A percentile compares a stretch with the other conserved stretches of the same genome.
Conservation (phyloP, 1,140 invertebrate species). For the Glossosoma conforme region DNA sequence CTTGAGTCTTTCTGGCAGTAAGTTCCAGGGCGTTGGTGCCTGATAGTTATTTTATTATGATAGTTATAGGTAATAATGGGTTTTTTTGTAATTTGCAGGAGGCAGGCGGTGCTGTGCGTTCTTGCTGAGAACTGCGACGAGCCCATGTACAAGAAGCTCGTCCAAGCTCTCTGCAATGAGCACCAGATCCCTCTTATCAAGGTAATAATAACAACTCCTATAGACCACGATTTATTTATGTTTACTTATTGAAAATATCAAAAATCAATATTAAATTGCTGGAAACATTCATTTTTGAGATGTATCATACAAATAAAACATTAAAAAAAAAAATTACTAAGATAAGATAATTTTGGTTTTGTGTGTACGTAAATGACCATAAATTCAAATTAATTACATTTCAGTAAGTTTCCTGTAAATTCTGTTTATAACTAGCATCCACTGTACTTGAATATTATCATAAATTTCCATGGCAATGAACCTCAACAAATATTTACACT, state of each 20-base stretch:
- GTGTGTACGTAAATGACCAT: not conserved
- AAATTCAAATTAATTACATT: not conserved
- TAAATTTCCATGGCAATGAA: constrained; percentile 10
- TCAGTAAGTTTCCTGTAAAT: not conserved
- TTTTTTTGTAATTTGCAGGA: constrained; percentile 50
- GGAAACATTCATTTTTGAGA: too few relatives aligned
- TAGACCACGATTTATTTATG: not conserved
- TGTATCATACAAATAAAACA: too few relatives aligned
- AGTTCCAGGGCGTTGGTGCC: too few relatives aligned
- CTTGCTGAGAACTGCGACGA: constrained; percentile 98
- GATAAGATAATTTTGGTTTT: too few relatives aligned
- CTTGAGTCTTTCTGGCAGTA: too few relatives aligned
- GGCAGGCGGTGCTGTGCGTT: constrained; percentile 93
- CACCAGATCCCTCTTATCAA: constrained; percentile 96
- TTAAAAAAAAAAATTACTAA: too few relatives aligned
- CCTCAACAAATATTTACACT: constrained; percentile 20
- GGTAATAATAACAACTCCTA: constrained; percentile 34
- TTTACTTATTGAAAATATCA: not conserved
- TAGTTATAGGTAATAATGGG: constrained; percentile 1
- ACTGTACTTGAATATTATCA: not conserved
- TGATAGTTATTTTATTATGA: too few relatives aligned
- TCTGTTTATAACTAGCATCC: not conserved
- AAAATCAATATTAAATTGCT: not conserved
- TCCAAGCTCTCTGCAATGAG: constrained; percentile 97
- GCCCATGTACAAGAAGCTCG: constrained; percentile 93